These are phyloP conservation scores for Meloidogyne exigua DNA, from an alignment of 1,140 invertebrate genomes.

Conservation along the genomic window DNA sequence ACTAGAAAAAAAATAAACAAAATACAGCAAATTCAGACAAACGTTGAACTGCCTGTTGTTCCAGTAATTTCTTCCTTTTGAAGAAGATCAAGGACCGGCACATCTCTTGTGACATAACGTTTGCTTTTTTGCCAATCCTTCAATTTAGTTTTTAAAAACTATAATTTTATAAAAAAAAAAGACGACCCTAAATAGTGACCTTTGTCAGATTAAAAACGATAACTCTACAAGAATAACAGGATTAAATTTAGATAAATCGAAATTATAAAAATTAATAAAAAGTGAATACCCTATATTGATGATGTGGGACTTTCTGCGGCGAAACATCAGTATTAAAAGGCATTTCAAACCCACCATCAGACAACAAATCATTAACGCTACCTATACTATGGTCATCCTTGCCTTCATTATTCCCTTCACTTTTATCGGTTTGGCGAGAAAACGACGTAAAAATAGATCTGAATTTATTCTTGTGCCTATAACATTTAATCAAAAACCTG, in stretches of 20 bases:
- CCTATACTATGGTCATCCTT: neutral
- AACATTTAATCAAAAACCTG: neutral
- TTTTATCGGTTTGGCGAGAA: neutral
- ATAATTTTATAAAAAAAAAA: neutral
- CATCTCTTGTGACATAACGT: neutral
- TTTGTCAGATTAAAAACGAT: too few species aligned
- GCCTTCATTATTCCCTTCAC: neutral
- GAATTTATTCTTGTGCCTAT: neutral
- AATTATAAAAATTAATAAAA: neutral
- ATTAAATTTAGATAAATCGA: too few species aligned
- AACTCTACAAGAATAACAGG: too few species aligned
- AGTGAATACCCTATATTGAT: neutral
- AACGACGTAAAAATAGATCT: neutral
- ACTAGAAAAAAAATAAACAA: slow-evolving; percentile 38
- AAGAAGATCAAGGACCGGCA: neutral
- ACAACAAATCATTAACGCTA: neutral
- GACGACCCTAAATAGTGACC: too few species aligned
- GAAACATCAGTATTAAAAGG: neutral
- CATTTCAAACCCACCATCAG: neutral
- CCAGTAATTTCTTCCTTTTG: neutral
- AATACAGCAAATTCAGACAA: neutral
- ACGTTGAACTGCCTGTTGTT: neutral
- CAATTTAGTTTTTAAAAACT: neutral
- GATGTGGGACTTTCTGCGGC: neutral
- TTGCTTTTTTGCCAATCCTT: neutral